These are phyloP conservation scores for Solenopsis invicta DNA, from an alignment of 1,140 invertebrate genomes.

Conservation along the genomic window DNA sequence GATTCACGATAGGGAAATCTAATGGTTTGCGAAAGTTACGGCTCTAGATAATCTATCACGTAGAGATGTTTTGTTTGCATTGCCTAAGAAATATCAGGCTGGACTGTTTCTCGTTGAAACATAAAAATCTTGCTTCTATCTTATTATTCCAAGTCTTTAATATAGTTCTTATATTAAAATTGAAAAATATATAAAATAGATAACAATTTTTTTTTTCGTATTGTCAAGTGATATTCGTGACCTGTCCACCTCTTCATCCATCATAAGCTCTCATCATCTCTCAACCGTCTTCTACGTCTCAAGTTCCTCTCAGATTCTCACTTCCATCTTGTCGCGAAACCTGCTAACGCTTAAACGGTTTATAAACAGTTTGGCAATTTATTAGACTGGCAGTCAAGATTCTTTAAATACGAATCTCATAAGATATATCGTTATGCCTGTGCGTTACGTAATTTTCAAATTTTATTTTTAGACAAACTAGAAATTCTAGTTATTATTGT, in stretches of 20 bases:
- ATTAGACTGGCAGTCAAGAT: slow-evolving; percentile 68
- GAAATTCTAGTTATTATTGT: background rate
- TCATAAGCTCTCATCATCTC: slow-evolving; percentile 80
- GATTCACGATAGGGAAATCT: slow-evolving; percentile 64
- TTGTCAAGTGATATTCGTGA: slow-evolving; percentile 69
- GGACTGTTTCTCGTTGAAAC: background rate
- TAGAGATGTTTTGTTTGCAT: slow-evolving; percentile 11
- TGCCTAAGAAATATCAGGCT: background rate
- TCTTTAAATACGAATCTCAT: slow-evolving; percentile 14
- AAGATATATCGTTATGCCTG: background rate
- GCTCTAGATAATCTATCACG: slow-evolving; percentile 77
- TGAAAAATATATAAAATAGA: slow-evolving; percentile 40
- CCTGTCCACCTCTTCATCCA: slow-evolving; percentile 81
- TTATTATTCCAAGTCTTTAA: background rate
- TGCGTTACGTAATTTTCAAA: background rate
- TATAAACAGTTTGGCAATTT: slow-evolving; percentile 80
- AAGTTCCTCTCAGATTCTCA: slow-evolving; percentile 62
- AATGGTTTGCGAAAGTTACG: slow-evolving; percentile 73
- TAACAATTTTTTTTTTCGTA: slow-evolving; percentile 66
- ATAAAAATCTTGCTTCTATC: background rate
- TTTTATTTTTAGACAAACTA: background rate
- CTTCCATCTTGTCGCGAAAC: slow-evolving; percentile 72
- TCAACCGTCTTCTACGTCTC: slow-evolving; percentile 70
- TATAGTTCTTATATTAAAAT: slow-evolving; percentile 23
- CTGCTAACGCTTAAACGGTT: slow-evolving; percentile 81